These are phyloP conservation scores for Platysternon megacephalum DNA, from an alignment of 2,113 vertebrate species.

Conservation along the genomic window DNA sequence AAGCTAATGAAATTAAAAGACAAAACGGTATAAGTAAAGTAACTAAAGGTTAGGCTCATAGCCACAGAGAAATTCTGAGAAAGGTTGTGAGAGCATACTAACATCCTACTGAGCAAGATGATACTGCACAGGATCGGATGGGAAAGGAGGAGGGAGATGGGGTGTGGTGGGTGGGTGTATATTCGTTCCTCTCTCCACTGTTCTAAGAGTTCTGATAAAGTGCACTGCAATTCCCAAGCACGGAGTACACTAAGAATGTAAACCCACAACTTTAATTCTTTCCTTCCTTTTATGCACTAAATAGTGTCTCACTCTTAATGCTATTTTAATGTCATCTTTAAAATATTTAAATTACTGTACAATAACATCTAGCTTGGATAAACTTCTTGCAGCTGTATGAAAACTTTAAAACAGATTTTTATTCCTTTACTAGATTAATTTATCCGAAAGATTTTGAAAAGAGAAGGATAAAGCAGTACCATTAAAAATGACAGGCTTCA, in stretches of 20 bases:
- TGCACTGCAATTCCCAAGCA: background rate
- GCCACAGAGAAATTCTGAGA: background rate
- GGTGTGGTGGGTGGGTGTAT: background rate
- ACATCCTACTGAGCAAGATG: background rate
- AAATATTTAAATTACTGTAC: background rate
- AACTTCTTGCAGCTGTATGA: background rate
- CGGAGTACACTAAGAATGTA: background rate
- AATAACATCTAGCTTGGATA: background rate
- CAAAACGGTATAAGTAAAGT: background rate
- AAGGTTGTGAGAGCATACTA: background rate
- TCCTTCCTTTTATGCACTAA: background rate
- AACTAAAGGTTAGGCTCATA: background rate
- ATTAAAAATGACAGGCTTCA: slow-evolving; percentile 3
- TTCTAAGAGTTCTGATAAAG: background rate
- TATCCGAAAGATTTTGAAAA: slow-evolving; percentile 3
- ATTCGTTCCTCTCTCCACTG: background rate
- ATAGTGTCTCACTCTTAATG: background rate
- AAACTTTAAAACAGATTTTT: background rate
- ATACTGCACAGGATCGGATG: background rate
- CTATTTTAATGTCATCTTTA: background rate
- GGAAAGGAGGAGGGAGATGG: background rate
- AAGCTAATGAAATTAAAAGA: background rate
- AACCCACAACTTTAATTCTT: background rate
- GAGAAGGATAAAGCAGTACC: background rate
- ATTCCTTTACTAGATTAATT: slow-evolving; percentile 1